Evolutionary conservation across 2,888 invertebrate species (phyloP), one percentile per base, ranked within the genome.

Genomic region (Pseudococcus jackbeardsleyi): DNA sequence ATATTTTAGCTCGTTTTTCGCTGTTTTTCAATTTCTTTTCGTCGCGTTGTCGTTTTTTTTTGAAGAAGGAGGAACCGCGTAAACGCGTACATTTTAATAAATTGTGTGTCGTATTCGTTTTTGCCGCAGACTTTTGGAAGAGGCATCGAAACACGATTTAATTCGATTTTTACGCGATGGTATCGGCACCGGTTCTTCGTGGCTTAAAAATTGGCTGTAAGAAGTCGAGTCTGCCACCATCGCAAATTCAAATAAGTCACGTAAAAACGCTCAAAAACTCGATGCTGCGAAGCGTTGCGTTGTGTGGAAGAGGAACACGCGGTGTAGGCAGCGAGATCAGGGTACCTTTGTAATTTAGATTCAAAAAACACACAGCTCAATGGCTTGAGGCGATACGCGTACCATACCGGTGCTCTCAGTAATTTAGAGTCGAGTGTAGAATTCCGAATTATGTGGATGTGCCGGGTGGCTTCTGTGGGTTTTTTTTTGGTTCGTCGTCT

Each of bases 291-390:
- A 19, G 7, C 19, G 59, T 59, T 19, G 59, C 7, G 59, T 19
- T 6, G 19, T n/a, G 59, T n/a, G 19, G 15, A 59, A 59, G 59
- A 59, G 19, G 59, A 19, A 59, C 19, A 0, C 19, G 19, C 19
- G 2, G 59, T 12, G n/a, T 59, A 19, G 59, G 59, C 19, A 59
- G 19, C 5, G 19, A 59, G 59, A 59, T 33, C 26, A 33, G 11
- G 15, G 54, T 19, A 59, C 59, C 59, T 59, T 59, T 59, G 59
- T 59, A 59, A 59, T 59, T 59, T 59, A 59, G 59, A 59, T 59
- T 59, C 59, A 59, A 59, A 59, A 59, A 59, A 59, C 59, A 59
- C 59, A 59, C 59, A 59, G 59, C 59, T 59, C 59, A 59, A 19
- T 59, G 59, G 59, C 59, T 59, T 6, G 19, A 59, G 59, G 59